Percentiles rank a stretch among this genome's conserved stretches.
These are phyloP conservation scores for Psittacara wagleri DNA, from an alignment of 2,113 vertebrate genomes.

Conservation along the genomic window DNA sequence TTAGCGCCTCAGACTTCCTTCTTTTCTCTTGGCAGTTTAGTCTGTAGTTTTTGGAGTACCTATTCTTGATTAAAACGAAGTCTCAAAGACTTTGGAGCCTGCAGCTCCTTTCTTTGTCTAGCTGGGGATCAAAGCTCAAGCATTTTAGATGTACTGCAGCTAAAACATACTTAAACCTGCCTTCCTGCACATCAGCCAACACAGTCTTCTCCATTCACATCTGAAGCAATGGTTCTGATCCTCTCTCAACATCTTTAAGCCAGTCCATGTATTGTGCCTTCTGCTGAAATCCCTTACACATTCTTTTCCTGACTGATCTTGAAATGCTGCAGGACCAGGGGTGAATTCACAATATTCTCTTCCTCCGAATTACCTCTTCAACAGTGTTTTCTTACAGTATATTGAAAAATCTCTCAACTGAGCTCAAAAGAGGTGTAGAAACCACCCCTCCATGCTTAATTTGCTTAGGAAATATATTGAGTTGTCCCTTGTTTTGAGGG, in stretches of 20 bases:
- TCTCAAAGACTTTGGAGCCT: not conserved
- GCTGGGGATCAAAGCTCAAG: not conserved
- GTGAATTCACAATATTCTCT: not conserved
- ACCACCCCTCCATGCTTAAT: not conserved
- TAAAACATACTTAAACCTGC: not conserved
- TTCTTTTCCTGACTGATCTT: not conserved
- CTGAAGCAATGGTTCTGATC: not conserved
- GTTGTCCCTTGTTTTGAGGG: not conserved
- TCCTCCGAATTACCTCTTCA: not conserved
- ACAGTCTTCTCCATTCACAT: not conserved
- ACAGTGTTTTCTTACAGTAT: not conserved
- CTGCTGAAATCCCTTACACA: not conserved
- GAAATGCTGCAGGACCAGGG: not conserved
- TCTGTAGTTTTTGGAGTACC: not conserved
- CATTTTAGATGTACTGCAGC: not conserved
- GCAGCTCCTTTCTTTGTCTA: not conserved
- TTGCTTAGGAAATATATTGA: not conserved
- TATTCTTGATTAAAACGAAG: not conserved
- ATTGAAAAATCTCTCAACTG: not conserved
- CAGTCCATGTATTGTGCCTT: not conserved
- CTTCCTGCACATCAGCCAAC: not conserved
- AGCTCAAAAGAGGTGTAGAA: not conserved
- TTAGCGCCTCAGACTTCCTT: not conserved
- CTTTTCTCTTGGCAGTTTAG: not conserved
- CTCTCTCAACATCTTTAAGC: not conserved